Percentiles rank a stretch among this genome's conserved stretches.
These are phyloP conservation scores for Orgyia antiqua DNA, from an alignment of 2,888 invertebrate genomes.

Conservation along the genomic window DNA sequence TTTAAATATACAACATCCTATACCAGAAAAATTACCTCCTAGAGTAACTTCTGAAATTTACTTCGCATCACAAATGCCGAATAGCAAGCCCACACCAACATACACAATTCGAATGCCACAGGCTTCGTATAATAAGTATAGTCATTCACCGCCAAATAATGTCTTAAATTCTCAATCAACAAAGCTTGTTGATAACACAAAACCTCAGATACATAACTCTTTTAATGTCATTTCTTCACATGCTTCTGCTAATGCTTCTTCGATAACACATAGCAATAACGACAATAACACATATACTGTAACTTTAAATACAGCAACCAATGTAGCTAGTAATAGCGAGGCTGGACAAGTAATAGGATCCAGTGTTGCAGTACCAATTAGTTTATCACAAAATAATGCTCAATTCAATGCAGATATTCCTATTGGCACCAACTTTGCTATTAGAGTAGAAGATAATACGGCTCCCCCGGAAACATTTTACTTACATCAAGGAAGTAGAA, in stretches of 20 bases:
- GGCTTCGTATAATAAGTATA: constrained; percentile 29
- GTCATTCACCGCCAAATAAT: constrained; percentile 24
- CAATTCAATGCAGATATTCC: constrained; percentile 66
- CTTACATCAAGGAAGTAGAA: constrained; percentile 44
- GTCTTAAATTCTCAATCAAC: constrained; percentile 13
- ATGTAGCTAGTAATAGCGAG: constrained; percentile 49
- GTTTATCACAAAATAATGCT: constrained; percentile 39
- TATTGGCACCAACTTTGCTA: constrained; percentile 71
- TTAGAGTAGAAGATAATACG: constrained; percentile 64
- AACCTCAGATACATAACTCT: constrained; percentile 27
- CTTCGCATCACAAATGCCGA: constrained; percentile 63
- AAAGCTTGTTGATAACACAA: background rate
- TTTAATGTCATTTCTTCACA: constrained; percentile 34
- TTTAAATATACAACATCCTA: constrained; percentile 65
- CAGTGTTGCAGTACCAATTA: constrained; percentile 54
- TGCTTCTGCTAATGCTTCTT: constrained; percentile 42
- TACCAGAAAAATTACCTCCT: constrained; percentile 55
- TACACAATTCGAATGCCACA: constrained; percentile 64
- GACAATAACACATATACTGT: constrained; percentile 53
- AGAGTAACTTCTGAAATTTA: constrained; percentile 74
- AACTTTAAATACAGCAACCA: constrained; percentile 59
- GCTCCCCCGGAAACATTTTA: constrained; percentile 46
- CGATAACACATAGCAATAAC: constrained; percentile 30
- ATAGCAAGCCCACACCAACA: constrained; percentile 53
- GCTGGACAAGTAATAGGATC: constrained; percentile 53